Percentiles rank a stretch among this genome's conserved stretches.
These are phyloP conservation scores for Chloroclysta siterata DNA, from an alignment of 2,888 invertebrate genomes.

Conservation along the genomic window DNA sequence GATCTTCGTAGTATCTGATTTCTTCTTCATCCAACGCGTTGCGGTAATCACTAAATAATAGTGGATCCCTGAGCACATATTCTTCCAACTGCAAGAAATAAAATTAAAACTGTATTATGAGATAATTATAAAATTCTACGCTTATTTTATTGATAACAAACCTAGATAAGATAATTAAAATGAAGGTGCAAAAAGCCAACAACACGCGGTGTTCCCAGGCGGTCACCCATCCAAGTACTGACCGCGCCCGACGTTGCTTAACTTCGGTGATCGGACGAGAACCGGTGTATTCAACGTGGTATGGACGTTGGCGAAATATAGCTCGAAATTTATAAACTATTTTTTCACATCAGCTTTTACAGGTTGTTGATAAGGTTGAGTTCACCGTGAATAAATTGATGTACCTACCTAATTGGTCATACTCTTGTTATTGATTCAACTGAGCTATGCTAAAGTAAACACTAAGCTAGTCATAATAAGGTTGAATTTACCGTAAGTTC, in stretches of 20 bases:
- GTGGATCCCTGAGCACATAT: constrained; percentile 91
- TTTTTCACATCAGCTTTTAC: no score
- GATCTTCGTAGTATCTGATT: constrained; percentile 93
- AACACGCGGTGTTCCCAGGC: constrained; percentile 65
- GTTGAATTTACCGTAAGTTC: constrained; percentile 61
- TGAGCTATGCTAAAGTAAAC: not conserved
- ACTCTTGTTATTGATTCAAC: no score
- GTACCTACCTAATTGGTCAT: no score
- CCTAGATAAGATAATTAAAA: not conserved
- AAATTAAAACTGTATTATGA: not conserved
- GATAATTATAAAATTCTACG: not conserved
- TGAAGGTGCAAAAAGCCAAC: constrained; percentile 58
- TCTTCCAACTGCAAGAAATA: constrained; percentile 77
- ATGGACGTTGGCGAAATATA: constrained; percentile 28
- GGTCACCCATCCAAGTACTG: constrained; percentile 70
- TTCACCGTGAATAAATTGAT: no score
- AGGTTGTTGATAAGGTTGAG: no score
- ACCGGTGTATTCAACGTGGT: constrained; percentile 49
- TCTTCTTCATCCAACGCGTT: constrained; percentile 93
- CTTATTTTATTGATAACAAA: not conserved
- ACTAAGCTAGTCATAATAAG: not conserved
- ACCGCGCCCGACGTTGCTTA: constrained; percentile 77
- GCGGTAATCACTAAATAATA: constrained; percentile 95
- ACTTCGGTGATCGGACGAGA: constrained; percentile 80
- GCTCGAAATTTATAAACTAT: not conserved